Percentiles rank a stretch among this genome's conserved stretches.
phyloP scores from a whole-genome alignment of 1,140 invertebrate genomes.

The Fopius arisanus region DNA sequence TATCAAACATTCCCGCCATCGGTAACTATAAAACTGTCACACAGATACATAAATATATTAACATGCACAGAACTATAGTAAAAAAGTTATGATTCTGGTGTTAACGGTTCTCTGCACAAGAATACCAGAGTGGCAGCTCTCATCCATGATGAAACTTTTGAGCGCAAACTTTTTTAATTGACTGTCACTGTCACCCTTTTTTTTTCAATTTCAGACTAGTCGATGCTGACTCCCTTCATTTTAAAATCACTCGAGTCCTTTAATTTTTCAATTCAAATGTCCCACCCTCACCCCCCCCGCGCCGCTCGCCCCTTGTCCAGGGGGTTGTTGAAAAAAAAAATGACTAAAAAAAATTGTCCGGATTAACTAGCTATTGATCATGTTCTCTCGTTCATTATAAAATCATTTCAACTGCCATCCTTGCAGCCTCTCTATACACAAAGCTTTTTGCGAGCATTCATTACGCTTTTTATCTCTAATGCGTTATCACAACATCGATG shows the following conservation, averaged over 20 bases:
- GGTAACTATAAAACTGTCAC: constrained; percentile 5
- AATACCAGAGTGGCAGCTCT: background rate
- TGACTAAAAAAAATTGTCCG: background rate
- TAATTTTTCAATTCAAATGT: background rate
- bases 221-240: background rate
- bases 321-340: background rate
- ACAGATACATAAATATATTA: constrained; percentile 15
- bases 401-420: background rate
- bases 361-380: background rate
- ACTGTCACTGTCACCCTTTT: background rate
- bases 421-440: constrained; percentile 38
- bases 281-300: background rate
- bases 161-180: background rate
- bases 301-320: no score
- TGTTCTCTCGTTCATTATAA: background rate
- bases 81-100: background rate
- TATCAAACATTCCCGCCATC: background rate
- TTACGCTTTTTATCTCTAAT: constrained; percentile 39
- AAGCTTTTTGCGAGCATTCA: constrained; percentile 45
- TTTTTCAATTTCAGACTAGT: background rate
- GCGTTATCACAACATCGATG: constrained; percentile 41
- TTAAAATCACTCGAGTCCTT: background rate
- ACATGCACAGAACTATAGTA: constrained; percentile 21
- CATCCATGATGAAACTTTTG: constrained; percentile 1
- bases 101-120: background rate